Percentiles rank a stretch among this genome's conserved stretches.
phyloP scores from a whole-genome alignment of 2,113 vertebrate species.

The Catagonus wagneri region DNA sequence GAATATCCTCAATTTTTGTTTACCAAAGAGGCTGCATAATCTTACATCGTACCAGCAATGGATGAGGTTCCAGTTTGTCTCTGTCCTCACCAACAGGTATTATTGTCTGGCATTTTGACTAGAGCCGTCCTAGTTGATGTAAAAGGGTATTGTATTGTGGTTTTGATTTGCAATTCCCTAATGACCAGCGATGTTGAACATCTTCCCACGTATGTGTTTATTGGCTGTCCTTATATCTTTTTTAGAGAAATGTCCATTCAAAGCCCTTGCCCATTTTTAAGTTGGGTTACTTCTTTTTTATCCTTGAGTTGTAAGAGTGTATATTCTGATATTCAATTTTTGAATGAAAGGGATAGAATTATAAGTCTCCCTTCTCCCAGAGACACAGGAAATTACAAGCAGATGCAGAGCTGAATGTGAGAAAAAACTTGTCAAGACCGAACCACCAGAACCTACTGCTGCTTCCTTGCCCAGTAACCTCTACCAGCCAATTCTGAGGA shows the following conservation, averaged over 20 bases:
- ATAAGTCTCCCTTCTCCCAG: neutral
- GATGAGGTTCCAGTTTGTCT: neutral
- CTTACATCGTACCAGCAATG: neutral
- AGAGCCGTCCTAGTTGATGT: neutral
- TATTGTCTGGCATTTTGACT: neutral
- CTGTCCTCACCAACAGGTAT: neutral
- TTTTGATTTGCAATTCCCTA: neutral
- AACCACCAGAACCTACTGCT: neutral
- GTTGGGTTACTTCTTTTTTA: conserved; percentile 28
- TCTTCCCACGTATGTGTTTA: neutral
- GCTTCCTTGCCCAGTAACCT: neutral
- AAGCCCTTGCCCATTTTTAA: conserved; percentile 26
- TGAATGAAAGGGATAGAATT: neutral
- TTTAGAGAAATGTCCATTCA: neutral
- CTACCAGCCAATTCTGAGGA: neutral
- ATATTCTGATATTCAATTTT: neutral
- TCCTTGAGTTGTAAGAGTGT: neutral
- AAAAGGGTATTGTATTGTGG: neutral
- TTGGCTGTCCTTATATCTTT: neutral
- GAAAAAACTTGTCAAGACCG: neutral
- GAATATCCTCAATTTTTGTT: neutral
- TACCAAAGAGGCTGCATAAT: neutral
- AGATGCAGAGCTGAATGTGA: neutral
- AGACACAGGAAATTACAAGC: neutral
- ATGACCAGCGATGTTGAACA: neutral